Conservation (phyloP, 1,140 invertebrate genomes). For the Lepidurus apus region DNA sequence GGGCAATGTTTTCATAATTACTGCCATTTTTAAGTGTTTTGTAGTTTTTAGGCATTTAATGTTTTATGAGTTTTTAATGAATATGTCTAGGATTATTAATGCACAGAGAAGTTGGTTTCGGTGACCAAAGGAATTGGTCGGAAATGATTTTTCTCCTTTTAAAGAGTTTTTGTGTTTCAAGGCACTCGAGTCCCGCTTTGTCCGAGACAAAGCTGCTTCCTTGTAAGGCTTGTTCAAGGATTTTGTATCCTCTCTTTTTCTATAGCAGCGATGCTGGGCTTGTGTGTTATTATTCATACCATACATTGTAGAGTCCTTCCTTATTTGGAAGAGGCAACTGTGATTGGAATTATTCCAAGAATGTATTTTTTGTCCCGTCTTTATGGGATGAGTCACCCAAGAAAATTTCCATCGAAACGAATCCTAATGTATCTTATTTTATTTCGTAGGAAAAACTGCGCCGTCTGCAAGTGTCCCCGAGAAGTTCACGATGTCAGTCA, state of each 20-base stretch:
- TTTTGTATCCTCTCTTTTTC: not conserved
- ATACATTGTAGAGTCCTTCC: not conserved
- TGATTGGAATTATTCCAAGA: not conserved
- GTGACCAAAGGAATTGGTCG: not conserved
- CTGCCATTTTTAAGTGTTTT: not conserved
- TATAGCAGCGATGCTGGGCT: not conserved
- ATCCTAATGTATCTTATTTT: not conserved
- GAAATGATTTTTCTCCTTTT: too few species aligned
- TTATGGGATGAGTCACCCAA: not conserved
- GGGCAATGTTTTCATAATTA: not conserved
- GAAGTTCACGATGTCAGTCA: slow-evolving; percentile 80
- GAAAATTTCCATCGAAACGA: too few species aligned
- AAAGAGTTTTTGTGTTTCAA: too few species aligned
- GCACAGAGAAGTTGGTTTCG: not conserved
- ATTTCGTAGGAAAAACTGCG: slow-evolving; percentile 68
- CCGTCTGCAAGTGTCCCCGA: slow-evolving; percentile 78
- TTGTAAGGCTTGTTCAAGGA: not conserved
- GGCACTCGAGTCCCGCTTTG: not conserved
- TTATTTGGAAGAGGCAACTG: not conserved
- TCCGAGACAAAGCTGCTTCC: not conserved
- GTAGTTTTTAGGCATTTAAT: not conserved
- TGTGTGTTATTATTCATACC: not conserved
- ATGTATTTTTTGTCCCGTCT: not conserved
- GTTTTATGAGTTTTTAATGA: not conserved
- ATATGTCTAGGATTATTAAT: not conserved